Base-by-base conservation (phyloP, 2,888 invertebrate species). In the Piscicola geometra region DNA sequence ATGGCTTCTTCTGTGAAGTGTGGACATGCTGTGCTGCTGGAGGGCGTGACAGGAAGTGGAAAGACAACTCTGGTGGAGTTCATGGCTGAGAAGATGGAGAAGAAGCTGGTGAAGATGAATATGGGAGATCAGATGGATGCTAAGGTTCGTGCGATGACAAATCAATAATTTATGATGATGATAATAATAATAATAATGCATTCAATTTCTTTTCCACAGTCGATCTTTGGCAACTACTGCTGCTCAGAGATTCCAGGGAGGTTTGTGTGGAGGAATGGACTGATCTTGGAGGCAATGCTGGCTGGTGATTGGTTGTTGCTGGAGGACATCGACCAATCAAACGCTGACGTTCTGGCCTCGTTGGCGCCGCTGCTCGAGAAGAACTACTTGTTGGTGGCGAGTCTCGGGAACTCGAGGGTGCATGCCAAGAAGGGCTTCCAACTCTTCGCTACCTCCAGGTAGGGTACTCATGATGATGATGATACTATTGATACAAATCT, bases 231-330 rank as follows among this genome's bases (percentile, higher is more conserved):
- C 0, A 91, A 92, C 0, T 95, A 95, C 84, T 89, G 92, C 80
- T 98, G 97, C 83, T 96, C 98, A 0, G 96, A 97, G 84, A 89
- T 96, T 71, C 97, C 97, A 0, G 99, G 99, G 21, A 94, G 99
- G 86, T 99, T 99, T 87, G 87, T 94, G 30, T 99, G 98, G 98
- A 90, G 92, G 81, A 91, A 96, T 0, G 97, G 97, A n/a, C 91
- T 94, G 71, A 86, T 98, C 75, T 94, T 95, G 1, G 83, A 83
- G 78, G 87, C 92, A 89, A 83, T 85, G 32, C 80, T 79, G 3
- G 79, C 80, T 32, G 85, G 85, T 9, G 81, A 91, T 82, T 98
- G 98, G 96, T 86, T 99, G 35, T 87, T 99, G 1, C 86, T 99
- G 78, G 98, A 99, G 87, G 99, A 99, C 84, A 90, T 99, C 70